These are phyloP conservation scores for Prionailurus bengalensis DNA, from an alignment of 2,113 vertebrate genomes.

Conservation along the genomic window DNA sequence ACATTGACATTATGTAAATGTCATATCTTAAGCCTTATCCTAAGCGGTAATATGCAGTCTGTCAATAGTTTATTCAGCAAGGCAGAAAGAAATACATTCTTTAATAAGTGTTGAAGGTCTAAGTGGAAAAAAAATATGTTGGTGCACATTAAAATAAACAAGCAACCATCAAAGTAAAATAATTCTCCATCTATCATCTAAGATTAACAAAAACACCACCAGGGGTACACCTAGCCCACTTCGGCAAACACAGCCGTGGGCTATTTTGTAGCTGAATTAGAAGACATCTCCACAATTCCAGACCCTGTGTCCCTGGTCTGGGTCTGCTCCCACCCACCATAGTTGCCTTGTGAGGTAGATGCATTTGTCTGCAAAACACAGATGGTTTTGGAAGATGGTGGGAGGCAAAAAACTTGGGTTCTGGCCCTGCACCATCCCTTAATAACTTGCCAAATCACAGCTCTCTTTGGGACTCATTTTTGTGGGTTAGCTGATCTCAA, in stretches of 20 bases:
- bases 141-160: slow-evolving; percentile 3
- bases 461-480: background rate
- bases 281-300: background rate
- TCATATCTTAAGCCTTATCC: background rate
- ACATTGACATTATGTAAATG: background rate
- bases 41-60: background rate
- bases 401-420: background rate
- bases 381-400: background rate
- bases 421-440: background rate
- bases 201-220: background rate
- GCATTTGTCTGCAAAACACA: background rate
- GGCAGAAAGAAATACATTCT: background rate
- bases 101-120: background rate
- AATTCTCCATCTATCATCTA: background rate
- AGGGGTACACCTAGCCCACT: background rate
- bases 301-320: fast-evolving
- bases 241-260: background rate
- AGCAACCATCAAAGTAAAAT: background rate
- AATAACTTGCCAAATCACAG: background rate
- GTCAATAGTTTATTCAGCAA: background rate
- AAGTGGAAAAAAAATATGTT: background rate
- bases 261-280: background rate
- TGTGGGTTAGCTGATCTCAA: background rate
- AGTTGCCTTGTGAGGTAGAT: fast-evolving
- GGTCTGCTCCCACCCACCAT: background rate